Conservation (phyloP, 2,888 invertebrate species). For the Idaea straminata region DNA sequence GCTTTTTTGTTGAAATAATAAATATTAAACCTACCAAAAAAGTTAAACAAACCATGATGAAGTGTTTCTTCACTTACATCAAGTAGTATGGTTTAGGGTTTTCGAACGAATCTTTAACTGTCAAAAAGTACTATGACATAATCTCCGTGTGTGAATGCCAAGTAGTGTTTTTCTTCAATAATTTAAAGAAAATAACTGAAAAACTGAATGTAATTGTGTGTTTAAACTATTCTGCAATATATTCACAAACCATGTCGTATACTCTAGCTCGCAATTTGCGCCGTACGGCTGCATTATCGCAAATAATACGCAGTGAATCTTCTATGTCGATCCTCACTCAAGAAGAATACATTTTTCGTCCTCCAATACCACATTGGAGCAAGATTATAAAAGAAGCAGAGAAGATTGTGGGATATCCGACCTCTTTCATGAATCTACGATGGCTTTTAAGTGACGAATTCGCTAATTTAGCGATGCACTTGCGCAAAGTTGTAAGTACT, state of each 20-base stretch:
- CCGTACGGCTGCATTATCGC: constrained; percentile 53
- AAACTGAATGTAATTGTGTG: constrained; percentile 43
- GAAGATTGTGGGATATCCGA: constrained; percentile 78
- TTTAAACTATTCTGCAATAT: constrained; percentile 23
- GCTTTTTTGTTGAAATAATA: too few species aligned
- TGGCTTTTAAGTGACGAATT: constrained; percentile 83
- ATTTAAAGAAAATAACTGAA: constrained; percentile 6
- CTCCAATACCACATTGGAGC: constrained; percentile 63
- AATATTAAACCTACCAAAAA: too few species aligned
- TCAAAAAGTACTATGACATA: constrained; percentile 60
- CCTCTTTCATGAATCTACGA: constrained; percentile 81
- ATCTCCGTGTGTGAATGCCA: constrained; percentile 30
- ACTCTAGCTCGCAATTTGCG: constrained; percentile 65
- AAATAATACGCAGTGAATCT: constrained; percentile 62
- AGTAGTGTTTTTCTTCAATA: constrained; percentile 31
- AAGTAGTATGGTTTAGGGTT: constrained; percentile 19
- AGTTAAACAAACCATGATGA: too few species aligned
- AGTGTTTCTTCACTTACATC: neutral
- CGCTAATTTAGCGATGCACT: constrained; percentile 79
- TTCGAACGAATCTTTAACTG: constrained; percentile 44
- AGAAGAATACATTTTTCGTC: constrained; percentile 68
- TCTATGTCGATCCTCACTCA: constrained; percentile 68
- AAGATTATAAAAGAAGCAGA: constrained; percentile 75
- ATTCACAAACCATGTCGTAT: constrained; percentile 57
- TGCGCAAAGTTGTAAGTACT: constrained; percentile 72